These are phyloP conservation scores for Diplazon laetatorius DNA, from an alignment of 2,888 invertebrate species.

Conservation along the genomic window DNA sequence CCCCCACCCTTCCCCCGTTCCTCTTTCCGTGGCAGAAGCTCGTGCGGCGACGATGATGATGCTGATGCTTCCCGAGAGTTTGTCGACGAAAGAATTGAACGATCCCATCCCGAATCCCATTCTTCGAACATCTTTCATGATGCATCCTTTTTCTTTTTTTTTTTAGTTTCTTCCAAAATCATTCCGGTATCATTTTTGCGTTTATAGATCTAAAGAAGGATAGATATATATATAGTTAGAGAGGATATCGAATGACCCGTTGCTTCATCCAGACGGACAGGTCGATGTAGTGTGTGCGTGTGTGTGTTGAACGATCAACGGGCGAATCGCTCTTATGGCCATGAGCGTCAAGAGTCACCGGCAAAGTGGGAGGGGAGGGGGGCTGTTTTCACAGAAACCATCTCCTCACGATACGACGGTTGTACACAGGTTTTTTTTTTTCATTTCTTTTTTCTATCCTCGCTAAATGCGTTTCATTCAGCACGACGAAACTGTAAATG, in stretches of 20 bases:
- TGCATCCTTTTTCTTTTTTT: slow-evolving; percentile 28
- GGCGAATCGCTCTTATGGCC: slow-evolving; percentile 51
- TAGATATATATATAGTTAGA: no score
- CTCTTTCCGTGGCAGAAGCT: slow-evolving; percentile 28
- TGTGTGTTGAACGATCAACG: slow-evolving; percentile 18
- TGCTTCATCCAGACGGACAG: slow-evolving; percentile 59
- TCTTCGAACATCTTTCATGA: slow-evolving; percentile 19
- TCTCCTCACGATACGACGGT: no score
- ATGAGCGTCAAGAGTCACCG: slow-evolving; percentile 38
- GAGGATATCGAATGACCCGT: slow-evolving; percentile 58
- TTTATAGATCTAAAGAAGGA: no score
- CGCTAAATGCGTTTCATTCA: no score
- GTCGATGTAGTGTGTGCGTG: slow-evolving; percentile 41
- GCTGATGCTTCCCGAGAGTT: neutral
- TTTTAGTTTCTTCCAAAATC: no score
- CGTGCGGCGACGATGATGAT: neutral
- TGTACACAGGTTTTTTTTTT: no score
- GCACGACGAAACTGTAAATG: no score
- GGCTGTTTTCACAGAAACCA: no score
- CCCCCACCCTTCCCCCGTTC: no score
- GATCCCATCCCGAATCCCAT: slow-evolving; percentile 43
- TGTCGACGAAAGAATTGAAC: slow-evolving; percentile 50
- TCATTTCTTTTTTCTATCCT: no score
- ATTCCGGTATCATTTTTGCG: no score
- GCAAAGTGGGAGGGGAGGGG: no score